phyloP scores from a whole-genome alignment of 2,797 vertebrate species.

The Poeciliopsis presidionis region DNA sequence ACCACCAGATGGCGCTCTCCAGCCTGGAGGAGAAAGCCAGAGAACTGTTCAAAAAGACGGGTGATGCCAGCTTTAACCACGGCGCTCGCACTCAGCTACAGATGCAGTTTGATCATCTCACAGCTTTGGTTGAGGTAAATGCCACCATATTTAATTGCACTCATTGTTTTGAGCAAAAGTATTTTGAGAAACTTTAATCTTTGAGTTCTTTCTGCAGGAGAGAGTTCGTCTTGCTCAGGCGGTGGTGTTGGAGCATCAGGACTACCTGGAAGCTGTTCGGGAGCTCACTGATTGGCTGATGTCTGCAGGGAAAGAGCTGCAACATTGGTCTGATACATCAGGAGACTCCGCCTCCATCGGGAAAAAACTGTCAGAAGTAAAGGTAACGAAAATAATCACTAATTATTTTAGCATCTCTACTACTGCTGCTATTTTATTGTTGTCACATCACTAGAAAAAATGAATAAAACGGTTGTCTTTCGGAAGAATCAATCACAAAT shows the following conservation, averaged over 20 bases:
- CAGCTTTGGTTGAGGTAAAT: conserved; percentile 88
- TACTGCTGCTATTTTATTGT: not conserved
- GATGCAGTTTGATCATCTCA: conserved; percentile 89
- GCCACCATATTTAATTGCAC: not conserved
- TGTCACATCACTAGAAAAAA: not conserved
- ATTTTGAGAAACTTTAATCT: not conserved
- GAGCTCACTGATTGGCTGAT: conserved; percentile 97
- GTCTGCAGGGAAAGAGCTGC: conserved; percentile 94
- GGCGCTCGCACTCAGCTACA: conserved; percentile 85
- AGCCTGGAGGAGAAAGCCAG: conserved; percentile 84
- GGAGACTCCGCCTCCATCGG: conserved; percentile 87
- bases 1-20: conserved; percentile 84
- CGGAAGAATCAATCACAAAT: not conserved
- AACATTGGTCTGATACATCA: conserved; percentile 92
- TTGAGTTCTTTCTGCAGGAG: conserved; percentile 77
- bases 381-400: conserved; percentile 77
- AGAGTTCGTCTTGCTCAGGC: conserved; percentile 90
- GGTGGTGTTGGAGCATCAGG: conserved; percentile 91
- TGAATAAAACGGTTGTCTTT: not conserved
- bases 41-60: conserved; percentile 90
- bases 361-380: conserved; percentile 90
- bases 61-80: conserved; percentile 86
- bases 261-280: conserved; percentile 92
- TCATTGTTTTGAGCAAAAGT: not conserved
- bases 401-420: not conserved